Percentiles rank a stretch among this genome's conserved stretches.
Conservation (phyloP, 2,888 invertebrate genomes). For the Unio pictorum region DNA sequence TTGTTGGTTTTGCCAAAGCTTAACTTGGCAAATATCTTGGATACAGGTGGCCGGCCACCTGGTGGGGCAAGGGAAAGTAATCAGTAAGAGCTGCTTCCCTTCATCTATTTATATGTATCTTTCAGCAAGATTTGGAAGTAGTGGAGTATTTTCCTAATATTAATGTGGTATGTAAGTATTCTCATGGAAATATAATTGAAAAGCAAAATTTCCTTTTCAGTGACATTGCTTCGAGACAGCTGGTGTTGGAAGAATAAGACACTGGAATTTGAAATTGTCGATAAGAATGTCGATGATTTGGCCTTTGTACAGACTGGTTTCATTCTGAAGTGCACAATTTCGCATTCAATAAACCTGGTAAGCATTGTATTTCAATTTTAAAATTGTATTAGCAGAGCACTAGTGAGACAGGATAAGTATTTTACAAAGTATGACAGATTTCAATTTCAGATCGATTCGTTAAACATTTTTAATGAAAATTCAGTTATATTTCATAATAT, state of each 20-base stretch:
- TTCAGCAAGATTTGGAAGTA: no score
- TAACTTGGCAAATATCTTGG: no score
- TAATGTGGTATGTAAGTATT: neutral
- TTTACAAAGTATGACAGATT: slow-evolving; percentile 4
- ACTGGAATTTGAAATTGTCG: slow-evolving; percentile 69
- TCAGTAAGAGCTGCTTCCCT: no score
- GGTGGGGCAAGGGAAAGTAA: no score
- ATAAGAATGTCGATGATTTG: slow-evolving; percentile 75
- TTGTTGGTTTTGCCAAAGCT: no score
- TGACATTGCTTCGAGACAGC: slow-evolving; percentile 80
- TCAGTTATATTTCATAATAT: no score
- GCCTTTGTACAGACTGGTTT: slow-evolving; percentile 86
- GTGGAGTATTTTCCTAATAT: neutral
- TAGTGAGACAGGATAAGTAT: neutral
- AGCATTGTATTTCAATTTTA: slow-evolving; percentile 8
- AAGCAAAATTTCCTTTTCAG: slow-evolving; percentile 36
- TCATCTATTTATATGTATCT: no score
- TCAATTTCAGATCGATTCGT: no score
- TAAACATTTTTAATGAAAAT: no score
- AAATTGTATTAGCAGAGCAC: no score
- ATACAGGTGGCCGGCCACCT: no score
- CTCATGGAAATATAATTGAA: neutral
- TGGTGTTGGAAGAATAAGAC: slow-evolving; percentile 87
- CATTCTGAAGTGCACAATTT: slow-evolving; percentile 80
- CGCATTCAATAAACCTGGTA: slow-evolving; percentile 75